These are phyloP conservation scores for Caenorhabditis briggsae DNA, from an alignment of 1,140 invertebrate species.

Conservation along the genomic window DNA sequence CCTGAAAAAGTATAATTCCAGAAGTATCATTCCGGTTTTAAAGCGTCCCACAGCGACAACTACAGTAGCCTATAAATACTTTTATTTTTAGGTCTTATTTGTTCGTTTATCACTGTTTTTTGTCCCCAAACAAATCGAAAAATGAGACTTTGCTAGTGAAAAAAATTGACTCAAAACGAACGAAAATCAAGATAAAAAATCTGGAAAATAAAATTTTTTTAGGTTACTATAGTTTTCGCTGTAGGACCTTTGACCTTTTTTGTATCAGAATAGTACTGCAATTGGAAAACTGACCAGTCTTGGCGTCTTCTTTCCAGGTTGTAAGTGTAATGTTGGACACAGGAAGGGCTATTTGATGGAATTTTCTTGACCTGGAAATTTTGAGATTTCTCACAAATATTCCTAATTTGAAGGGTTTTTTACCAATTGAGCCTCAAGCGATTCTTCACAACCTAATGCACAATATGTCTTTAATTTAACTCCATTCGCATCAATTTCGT, in stretches of 20 bases:
- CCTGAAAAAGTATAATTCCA: conserved; percentile 61
- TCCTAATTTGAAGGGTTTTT: conserved; percentile 60
- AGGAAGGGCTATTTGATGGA: conserved; percentile 19
- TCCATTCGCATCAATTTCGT: conserved; percentile 49
- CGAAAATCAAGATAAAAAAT: too few relatives aligned
- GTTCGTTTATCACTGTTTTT: too few relatives aligned
- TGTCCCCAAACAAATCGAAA: too few relatives aligned
- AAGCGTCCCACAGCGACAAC: too few relatives aligned
- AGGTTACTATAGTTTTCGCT: too few relatives aligned
- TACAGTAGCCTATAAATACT: too few relatives aligned
- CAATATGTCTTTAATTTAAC: conserved; percentile 69
- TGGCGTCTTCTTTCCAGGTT: conserved; percentile 71
- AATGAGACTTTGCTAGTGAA: too few relatives aligned
- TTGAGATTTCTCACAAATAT: conserved; percentile 65
- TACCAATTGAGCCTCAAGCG: conserved; percentile 69
- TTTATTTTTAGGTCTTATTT: too few relatives aligned
- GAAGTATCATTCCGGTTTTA: neutral
- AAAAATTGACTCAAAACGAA: too few relatives aligned
- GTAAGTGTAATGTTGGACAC: conserved; percentile 69
- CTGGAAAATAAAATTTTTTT: too few relatives aligned
- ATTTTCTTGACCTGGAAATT: conserved; percentile 29
- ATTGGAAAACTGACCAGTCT: conserved; percentile 70
- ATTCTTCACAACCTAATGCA: conserved; percentile 74
- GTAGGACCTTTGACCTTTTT: too few relatives aligned
- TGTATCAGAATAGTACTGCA: neutral